phyloP scores from a whole-genome alignment of 2,113 vertebrate genomes.

The Pomatostomus ruficeps region DNA sequence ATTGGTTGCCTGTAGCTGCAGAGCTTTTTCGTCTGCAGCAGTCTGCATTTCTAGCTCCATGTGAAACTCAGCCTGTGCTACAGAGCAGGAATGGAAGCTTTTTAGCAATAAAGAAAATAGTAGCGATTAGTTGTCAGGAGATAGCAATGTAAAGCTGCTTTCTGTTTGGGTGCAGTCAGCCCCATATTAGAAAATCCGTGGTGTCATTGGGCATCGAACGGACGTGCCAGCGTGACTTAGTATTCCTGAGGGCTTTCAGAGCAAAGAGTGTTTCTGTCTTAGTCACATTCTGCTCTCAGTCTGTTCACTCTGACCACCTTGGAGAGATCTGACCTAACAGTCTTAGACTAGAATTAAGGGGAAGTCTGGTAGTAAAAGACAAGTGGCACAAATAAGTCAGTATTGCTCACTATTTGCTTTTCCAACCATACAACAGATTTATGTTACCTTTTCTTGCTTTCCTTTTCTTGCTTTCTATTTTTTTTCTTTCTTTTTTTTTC shows the following conservation, averaged over 20 bases:
- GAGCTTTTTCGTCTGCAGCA: neutral
- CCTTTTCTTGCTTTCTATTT: neutral
- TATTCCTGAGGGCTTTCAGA: neutral
- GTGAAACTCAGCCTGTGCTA: neutral
- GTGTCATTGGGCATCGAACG: neutral
- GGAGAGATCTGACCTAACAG: neutral
- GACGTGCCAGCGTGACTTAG: neutral
- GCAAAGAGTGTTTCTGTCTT: neutral
- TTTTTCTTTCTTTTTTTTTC: neutral
- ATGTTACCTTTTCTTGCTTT: neutral
- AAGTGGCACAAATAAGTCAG: neutral
- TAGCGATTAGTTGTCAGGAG: neutral
- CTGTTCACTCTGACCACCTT: neutral
- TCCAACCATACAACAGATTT: neutral
- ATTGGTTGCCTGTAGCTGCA: neutral
- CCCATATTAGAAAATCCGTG: neutral
- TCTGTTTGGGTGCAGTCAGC: neutral
- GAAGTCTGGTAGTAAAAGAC: neutral
- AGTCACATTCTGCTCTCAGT: neutral
- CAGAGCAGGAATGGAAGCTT: neutral
- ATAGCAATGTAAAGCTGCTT: neutral
- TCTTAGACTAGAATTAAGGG: neutral
- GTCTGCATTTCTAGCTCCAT: neutral
- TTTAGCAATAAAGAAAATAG: neutral
- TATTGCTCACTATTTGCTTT: neutral